Base-by-base conservation (phyloP, 2,113 vertebrate species). In the Ciconia boyciana region DNA sequence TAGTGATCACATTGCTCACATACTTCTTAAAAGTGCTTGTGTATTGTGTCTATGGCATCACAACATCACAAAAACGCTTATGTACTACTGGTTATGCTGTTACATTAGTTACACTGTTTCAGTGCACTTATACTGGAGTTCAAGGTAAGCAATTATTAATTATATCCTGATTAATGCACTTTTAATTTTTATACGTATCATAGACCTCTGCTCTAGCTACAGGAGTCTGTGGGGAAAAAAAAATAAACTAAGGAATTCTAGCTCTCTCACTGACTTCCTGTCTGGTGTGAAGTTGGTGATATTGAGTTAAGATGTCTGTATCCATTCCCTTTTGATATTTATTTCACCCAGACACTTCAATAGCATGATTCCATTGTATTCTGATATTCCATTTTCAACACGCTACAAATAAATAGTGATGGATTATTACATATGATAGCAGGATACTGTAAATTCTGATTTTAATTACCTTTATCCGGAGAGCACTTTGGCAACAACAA, bases 221-320 rank as follows among this genome's bases (percentile, higher is more conserved):
- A n/a, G 26, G 5, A 83, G 17, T 41, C 2, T 4, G 9, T 48
- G 6, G 10, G 10, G 10, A 0, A 16, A 26, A 31, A 32, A 44
- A 48, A 29, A 3, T 9, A 15, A 66, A 14, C 49, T 26, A 60
- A 12, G 3, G 10, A 48, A 66, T 52, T 65, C 60, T 61, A 54
- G 6, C 7, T n/a, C 36, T 66, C 28, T 51, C 39, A 20, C 44
- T 49, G 32, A 44, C 28, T 65, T 83, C 24, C 7, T 6, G 13
- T 48, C 19, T 60, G 9, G 8, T 55, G 13, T 70, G 58, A 84
- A 84, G 14, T 10, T 78, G 11, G 22, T 31, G 41, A 55, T 25
- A 60, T 1, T 66, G 41, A 80, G 31, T 34, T 48, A 74, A 43
- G 18, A 72, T 14, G 36, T 25, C 18, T 1, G 2, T 46, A 70